These are phyloP conservation scores for Gisinianus flammeolus DNA, from an alignment of 2,888 invertebrate genomes.

Conservation along the genomic window DNA sequence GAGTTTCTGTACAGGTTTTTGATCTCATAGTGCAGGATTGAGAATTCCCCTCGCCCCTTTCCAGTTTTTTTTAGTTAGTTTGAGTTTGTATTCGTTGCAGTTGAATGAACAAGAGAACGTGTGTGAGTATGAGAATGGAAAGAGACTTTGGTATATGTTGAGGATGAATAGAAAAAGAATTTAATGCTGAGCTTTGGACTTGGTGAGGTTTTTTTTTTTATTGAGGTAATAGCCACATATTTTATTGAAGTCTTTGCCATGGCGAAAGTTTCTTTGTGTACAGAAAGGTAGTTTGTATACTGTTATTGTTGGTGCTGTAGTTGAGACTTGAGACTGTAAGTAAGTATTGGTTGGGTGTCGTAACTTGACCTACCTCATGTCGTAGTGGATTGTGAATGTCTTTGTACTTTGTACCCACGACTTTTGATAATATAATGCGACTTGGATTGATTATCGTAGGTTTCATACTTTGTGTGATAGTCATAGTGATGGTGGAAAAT, in stretches of 20 bases:
- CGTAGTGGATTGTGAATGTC: not conserved
- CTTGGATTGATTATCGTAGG: not conserved
- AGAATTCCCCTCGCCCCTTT: too few species aligned
- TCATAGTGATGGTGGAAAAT: not conserved
- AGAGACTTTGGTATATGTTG: too few species aligned
- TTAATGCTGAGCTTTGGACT: too few species aligned
- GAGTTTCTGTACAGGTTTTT: too few species aligned
- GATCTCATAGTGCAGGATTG: too few species aligned
- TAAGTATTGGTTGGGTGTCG: not conserved
- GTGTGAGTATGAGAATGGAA: too few species aligned
- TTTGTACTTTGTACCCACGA: not conserved
- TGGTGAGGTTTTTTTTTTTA: not conserved
- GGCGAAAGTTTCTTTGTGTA: slow-evolving; percentile 2
- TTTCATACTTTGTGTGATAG: not conserved
- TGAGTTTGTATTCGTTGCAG: too few species aligned
- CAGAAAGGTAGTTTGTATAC: not conserved
- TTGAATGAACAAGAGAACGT: too few species aligned
- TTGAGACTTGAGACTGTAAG: not conserved
- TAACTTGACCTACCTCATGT: slow-evolving; percentile 10
- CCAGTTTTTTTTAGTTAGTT: too few species aligned
- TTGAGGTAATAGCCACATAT: not conserved
- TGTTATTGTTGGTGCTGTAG: not conserved
- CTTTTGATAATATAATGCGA: not conserved
- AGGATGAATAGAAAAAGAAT: too few species aligned
- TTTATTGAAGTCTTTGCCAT: not conserved